Evolutionary conservation across 2,113 vertebrate genomes (phyloP), one percentile per base, ranked within the genome.

Genomic region (Dendropsophus ebraccatus): DNA sequence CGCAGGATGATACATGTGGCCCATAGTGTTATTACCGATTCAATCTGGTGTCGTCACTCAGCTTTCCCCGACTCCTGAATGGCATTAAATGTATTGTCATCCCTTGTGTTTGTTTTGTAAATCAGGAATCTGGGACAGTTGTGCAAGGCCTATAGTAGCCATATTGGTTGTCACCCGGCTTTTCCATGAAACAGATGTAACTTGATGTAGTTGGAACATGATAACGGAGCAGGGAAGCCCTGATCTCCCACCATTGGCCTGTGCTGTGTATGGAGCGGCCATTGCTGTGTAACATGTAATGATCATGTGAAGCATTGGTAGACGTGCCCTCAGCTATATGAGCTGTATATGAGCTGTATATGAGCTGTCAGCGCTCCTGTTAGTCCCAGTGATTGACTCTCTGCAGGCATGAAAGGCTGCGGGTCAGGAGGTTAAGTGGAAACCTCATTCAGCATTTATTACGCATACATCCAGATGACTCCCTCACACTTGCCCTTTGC

Each of bases 401-500:
- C 32, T 16, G 23, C 60, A 41, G 50, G 45, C 67, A 54, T 60
- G 35, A 84, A 75, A 30, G 70, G 23, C 70, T 30, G 6, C 0
- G 25, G 82, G 52, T 74, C 70, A 60, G 9, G 8, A 75, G 70
- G 70, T 74, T 78, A 67, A 69, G 58, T 78, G 83, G 58, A 54
- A 75, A 78, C n/a, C 77, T 78, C 73, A 78, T 78, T 32, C 28
- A 1, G 41, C 58, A 54, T 60, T 78, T 85, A 78, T 78, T 78
- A 37, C 83, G 37, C 56, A 52, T n/a, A 65, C n/a, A 25, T 69
- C 52, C 45, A 67, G 50, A 54, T 67, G 5, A 50, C 73, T 67
- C 74, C 83, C 60, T 12, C 73, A n/a, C 73, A 65, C 25, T 30
- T 78, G 83, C 41, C 83, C 83, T 85, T 85, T 78, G 58, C 56